Evolutionary conservation across 2,797 vertebrate species (phyloP).

Genomic region (Coluber constrictor): DNA sequence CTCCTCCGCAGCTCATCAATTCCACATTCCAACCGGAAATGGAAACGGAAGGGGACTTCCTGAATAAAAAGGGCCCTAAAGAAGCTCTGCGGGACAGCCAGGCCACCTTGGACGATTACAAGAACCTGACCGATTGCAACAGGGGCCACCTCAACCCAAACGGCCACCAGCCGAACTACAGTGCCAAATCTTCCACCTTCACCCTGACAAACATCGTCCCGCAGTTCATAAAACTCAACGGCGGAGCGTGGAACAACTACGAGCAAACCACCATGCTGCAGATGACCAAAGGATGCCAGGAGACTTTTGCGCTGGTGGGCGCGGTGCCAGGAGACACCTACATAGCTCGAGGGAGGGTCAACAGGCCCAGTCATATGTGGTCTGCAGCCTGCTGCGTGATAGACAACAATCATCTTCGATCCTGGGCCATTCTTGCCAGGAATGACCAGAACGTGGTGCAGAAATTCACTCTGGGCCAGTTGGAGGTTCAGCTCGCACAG

Average conservation of each 20-base stretch:
- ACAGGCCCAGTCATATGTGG: conserved; percentile 61
- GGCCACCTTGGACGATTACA: conserved; percentile 53
- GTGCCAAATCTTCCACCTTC: conserved; percentile 50
- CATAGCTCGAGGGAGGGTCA: conserved; percentile 50
- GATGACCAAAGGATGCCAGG: conserved; percentile 20
- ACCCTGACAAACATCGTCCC: conserved; percentile 64
- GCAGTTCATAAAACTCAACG: conserved; percentile 52
- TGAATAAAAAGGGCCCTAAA: neutral
- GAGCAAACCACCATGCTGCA: conserved; percentile 43
- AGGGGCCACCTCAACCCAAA: conserved; percentile 58
- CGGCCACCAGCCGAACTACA: conserved; percentile 25
- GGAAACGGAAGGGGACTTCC: neutral
- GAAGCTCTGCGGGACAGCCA: conserved; percentile 29
- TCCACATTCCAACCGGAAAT: neutral
- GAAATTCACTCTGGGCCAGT: conserved; percentile 36
- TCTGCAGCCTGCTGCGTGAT: conserved; percentile 50
- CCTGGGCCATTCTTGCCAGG: conserved; percentile 54
- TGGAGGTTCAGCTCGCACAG: conserved; percentile 18
- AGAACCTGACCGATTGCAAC: conserved; percentile 50
- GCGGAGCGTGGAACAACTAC: conserved; percentile 50
- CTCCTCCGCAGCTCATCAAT: neutral
- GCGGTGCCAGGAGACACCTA: conserved; percentile 61
- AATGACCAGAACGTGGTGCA: conserved; percentile 36
- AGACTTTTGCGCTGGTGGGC: conserved; percentile 37
- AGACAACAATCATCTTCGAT: conserved; percentile 12